A percentile compares a stretch with the other conserved stretches of the same genome.
phyloP scores from a whole-genome alignment of 2,888 invertebrate species.

The Dolichopus griseipennis region DNA sequence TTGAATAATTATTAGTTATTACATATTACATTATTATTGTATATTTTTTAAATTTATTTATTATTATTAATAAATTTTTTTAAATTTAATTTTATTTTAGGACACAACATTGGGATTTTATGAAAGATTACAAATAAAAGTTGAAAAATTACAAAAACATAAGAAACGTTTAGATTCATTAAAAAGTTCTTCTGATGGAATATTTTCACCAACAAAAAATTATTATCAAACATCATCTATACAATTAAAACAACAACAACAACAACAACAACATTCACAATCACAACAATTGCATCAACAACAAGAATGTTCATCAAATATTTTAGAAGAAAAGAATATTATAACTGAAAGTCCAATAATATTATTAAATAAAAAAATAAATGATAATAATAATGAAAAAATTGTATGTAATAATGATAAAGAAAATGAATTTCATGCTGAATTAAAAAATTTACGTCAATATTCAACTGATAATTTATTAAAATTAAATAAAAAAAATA shows the following conservation, averaged over 20 bases:
- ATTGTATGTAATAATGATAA: not conserved
- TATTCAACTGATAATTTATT: not conserved
- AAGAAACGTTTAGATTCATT: conserved; percentile 10
- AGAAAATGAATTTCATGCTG: conserved; percentile 8
- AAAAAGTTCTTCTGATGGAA: not conserved
- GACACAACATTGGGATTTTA: conserved; percentile 15
- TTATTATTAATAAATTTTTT: conserved; percentile 8
- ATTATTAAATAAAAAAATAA: not conserved
- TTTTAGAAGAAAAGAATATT: too few relatives aligned
- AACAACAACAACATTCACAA: not conserved
- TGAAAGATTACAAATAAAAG: conserved; percentile 17
- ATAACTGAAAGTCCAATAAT: too few relatives aligned
- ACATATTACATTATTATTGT: conserved; percentile 7
- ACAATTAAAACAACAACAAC: not conserved
- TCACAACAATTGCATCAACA: not conserved
- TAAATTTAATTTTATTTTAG: conserved; percentile 13
- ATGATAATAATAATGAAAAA: not conserved
- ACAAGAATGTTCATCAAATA: not conserved
- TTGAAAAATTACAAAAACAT: conserved; percentile 17
- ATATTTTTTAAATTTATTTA: not conserved
- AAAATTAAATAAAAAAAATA: too few relatives aligned
- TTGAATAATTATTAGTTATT: conserved; percentile 7
- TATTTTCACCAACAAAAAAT: not conserved
- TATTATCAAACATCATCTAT: too few relatives aligned
- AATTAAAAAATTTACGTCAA: conserved; percentile 1